These are phyloP conservation scores for Megaceryle maxima DNA, from an alignment of 2,113 vertebrate genomes.

Conservation along the genomic window DNA sequence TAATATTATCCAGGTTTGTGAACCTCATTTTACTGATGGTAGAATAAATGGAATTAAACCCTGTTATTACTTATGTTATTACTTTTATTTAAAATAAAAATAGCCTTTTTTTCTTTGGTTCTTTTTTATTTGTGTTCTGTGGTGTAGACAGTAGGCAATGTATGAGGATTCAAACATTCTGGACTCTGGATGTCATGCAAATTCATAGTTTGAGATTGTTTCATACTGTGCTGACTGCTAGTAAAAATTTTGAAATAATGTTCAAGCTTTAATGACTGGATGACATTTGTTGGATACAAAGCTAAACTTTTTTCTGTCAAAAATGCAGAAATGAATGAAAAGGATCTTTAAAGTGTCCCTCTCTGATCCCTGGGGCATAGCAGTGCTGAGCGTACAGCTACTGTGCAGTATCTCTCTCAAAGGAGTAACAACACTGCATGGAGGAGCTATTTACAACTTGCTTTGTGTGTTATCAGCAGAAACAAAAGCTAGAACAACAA, in stretches of 20 bases:
- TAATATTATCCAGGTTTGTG: neutral
- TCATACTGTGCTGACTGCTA: constrained; percentile 37
- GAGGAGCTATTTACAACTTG: constrained; percentile 74
- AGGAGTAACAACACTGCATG: constrained; percentile 62
- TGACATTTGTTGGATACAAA: constrained; percentile 59
- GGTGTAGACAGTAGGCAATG: neutral
- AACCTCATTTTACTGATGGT: neutral
- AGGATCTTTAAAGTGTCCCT: constrained; percentile 66
- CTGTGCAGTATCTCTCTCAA: constrained; percentile 53
- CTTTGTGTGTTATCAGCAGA: constrained; percentile 74
- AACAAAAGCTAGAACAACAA: constrained; percentile 69
- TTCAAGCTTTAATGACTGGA: constrained; percentile 58
- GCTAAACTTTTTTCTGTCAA: constrained; percentile 51
- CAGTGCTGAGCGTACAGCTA: constrained; percentile 46
- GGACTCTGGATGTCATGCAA: neutral
- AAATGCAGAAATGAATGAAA: constrained; percentile 57
- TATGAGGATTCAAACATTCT: neutral
- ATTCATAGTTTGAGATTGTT: constrained; percentile 2
- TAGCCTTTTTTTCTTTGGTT: neutral
- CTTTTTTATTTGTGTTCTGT: neutral
- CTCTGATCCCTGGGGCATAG: constrained; percentile 44
- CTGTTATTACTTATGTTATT: neutral
- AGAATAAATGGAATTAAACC: constrained; percentile 10
- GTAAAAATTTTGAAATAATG: constrained; percentile 41
- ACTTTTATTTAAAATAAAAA: neutral